Base-by-base conservation (phyloP, 2,797 vertebrate genomes). In the Bradypodion ventrale region DNA sequence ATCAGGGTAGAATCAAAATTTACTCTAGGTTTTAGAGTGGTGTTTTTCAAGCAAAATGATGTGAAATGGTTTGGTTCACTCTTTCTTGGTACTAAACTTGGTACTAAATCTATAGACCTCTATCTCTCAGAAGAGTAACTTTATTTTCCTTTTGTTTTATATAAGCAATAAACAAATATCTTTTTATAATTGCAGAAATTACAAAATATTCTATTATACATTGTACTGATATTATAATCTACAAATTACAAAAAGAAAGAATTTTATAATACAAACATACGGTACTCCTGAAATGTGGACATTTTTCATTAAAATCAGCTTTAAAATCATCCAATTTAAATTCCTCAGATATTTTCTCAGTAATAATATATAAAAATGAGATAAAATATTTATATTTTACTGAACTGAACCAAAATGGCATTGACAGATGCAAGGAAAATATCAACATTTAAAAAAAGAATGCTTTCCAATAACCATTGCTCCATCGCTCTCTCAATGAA, bases 401-500 rank as follows among this genome's bases (percentile, higher is more conserved):
- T 52, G 49, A 25, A 25, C 15, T 69, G 15, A 35, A 15, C 19
- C 66, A 2, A 83, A 76, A 83, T 76, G 49, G 40, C n/a, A 25
- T 10, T 9, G 49, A 49, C 21, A 59, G 82, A 32, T 59, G 42
- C 12, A 70, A 88, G n/a, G 70, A 69, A 85, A 85, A 56, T 56
- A 40, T 63, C 0, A 76, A 32, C 69, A 86, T 49, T 68, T n/a
- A 68, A 82, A 86, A 86, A 72, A 35, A 62, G 77, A 52, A 13
- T 76, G 76, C 37, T 69, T 80, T 77, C 40, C 60, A 66, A 27
- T 60, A 60, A 44, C n/a, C 19, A 13, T 44, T 52, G 25, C 16
- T n/a, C 52, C 16, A n/a, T n/a, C n/a, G n/a, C n/a, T n/a, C 52
- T 56, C 52, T 56, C 52, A 19, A 15, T 56, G 21, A 56, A 56